Conservation (phyloP, 2,888 invertebrate species). For the Ochropleura leucogaster region DNA sequence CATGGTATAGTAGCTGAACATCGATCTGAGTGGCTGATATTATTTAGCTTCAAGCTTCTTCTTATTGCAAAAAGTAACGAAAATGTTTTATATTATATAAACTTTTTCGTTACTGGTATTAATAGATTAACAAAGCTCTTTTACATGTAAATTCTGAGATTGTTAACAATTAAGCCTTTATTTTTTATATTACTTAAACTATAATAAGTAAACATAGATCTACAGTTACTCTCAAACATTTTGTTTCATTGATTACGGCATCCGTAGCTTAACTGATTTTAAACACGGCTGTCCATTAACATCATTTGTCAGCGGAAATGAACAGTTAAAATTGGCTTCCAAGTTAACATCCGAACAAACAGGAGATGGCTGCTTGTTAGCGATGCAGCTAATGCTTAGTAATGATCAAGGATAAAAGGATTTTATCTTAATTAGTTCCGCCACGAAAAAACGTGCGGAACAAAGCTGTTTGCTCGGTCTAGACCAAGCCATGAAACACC, state of each 20-base stretch:
- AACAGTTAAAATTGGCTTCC: conserved; percentile 27
- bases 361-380: conserved; percentile 46
- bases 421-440: conserved; percentile 59
- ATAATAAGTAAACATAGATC: background rate
- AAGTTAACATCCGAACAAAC: conserved; percentile 19
- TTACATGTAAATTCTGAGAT: background rate
- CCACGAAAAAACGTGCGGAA: conserved; percentile 49
- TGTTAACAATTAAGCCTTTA: too few species aligned
- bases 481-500: background rate
- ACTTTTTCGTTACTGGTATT: background rate
- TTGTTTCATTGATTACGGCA: background rate
- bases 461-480: conserved; percentile 8
- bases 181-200: background rate
- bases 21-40: too few species aligned
- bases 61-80: background rate
- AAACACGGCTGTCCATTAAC: conserved; percentile 6
- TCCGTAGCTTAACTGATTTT: background rate
- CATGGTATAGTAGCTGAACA: too few species aligned
- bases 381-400: conserved; percentile 40
- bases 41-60: too few species aligned
- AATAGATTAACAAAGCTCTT: background rate
- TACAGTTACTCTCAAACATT: background rate
- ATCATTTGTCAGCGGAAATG: conserved; percentile 44
- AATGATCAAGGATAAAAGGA: conserved; percentile 54
- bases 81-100: background rate